These are phyloP conservation scores for Prosapia bicincta DNA, from an alignment of 2,888 invertebrate genomes.

Conservation along the genomic window DNA sequence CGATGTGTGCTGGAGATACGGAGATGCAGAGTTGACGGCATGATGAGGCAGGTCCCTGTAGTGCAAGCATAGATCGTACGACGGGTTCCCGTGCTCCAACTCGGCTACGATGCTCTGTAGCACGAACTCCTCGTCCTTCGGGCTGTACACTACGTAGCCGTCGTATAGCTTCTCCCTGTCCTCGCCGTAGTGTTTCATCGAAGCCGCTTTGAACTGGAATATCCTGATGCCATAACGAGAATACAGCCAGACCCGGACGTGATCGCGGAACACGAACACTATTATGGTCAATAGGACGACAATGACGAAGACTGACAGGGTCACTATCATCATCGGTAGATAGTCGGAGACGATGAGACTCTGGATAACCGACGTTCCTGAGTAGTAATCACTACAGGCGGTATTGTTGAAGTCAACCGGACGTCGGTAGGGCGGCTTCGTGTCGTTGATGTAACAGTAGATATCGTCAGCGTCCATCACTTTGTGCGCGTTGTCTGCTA, in stretches of 20 bases:
- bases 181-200: constrained; percentile 56
- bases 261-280: constrained; percentile 80
- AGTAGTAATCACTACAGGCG: constrained; percentile 82
- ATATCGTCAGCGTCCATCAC: constrained; percentile 75
- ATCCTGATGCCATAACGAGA: constrained; percentile 82
- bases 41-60: constrained; percentile 67
- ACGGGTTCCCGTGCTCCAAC: constrained; percentile 70
- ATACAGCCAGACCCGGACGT: constrained; percentile 82
- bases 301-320: constrained; percentile 72
- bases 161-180: constrained; percentile 79
- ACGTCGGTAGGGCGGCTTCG: constrained; percentile 69
- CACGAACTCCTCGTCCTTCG: constrained; percentile 87
- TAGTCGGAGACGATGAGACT: constrained; percentile 80
- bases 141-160: constrained; percentile 89
- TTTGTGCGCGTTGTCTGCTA: constrained; percentile 75
- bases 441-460: constrained; percentile 76
- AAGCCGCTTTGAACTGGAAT: constrained; percentile 59
- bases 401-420: constrained; percentile 81
- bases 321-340: constrained; percentile 77
- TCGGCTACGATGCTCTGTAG: constrained; percentile 79
- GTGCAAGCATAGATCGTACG: constrained; percentile 82
- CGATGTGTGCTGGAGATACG: constrained; percentile 44
- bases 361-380: constrained; percentile 78
- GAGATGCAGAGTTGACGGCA: constrained; percentile 37
- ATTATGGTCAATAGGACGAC: constrained; percentile 72